phyloP scores from a whole-genome alignment of 2,797 vertebrate species.

The Taenioides sp. region DNA sequence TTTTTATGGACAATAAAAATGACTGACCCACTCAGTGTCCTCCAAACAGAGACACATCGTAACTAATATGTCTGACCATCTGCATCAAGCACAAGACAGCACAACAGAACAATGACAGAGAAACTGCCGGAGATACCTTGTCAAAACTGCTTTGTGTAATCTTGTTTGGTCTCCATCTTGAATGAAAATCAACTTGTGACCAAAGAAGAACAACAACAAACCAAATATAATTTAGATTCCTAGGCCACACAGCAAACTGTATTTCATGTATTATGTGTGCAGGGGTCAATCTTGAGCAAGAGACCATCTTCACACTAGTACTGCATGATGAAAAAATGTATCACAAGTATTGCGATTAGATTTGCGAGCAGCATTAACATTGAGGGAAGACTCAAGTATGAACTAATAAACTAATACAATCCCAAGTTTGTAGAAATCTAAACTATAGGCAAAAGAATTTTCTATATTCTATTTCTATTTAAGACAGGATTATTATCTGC shows the following conservation, averaged over 20 bases:
- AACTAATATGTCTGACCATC: slow-evolving; percentile 18
- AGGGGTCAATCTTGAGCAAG: background rate
- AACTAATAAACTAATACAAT: too few species aligned
- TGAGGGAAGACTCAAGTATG: too few species aligned
- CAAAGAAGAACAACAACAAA: background rate
- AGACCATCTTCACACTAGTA: background rate
- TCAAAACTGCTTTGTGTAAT: background rate
- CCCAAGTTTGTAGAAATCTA: too few species aligned
- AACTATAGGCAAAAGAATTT: too few species aligned
- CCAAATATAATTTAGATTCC: background rate
- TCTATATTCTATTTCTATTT: too few species aligned
- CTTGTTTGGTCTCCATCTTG: too few species aligned
- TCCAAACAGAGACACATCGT: slow-evolving; percentile 29
- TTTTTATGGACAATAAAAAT: slow-evolving; percentile 42
- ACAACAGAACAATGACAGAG: background rate
- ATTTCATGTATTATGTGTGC: background rate
- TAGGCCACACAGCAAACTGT: background rate
- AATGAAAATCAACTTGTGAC: background rate
- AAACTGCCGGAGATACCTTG: background rate
- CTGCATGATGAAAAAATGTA: too few species aligned
- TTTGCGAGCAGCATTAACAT: too few species aligned
- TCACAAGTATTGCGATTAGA: too few species aligned
- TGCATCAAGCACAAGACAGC: background rate
- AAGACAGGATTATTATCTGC: too few species aligned
- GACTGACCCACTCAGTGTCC: slow-evolving; percentile 36